A percentile compares a stretch with the other conserved stretches of the same genome.
These are phyloP conservation scores for Diogma glabrata DNA, from an alignment of 2,888 invertebrate genomes.

Conservation along the genomic window DNA sequence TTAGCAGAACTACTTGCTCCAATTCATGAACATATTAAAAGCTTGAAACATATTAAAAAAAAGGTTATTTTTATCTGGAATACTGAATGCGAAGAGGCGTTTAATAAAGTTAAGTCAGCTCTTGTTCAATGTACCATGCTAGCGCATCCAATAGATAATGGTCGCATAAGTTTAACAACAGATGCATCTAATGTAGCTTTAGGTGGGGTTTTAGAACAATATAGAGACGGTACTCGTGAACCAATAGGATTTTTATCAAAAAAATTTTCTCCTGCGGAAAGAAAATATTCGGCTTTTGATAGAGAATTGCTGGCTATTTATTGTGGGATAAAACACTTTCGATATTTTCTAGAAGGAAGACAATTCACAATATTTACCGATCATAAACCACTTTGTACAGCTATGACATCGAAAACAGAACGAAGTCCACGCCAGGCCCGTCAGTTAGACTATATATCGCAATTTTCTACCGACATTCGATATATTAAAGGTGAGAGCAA, in stretches of 20 bases:
- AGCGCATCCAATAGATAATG: no score
- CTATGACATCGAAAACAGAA: constrained; percentile 22
- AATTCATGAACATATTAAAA: no score
- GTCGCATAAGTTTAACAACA: no score
- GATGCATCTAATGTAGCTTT: constrained; percentile 28
- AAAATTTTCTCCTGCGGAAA: no score
- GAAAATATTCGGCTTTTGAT: no score
- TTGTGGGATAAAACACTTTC: constrained; percentile 30
- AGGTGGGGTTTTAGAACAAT: constrained; percentile 30
- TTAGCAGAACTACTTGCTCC: no score
- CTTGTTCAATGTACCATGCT: no score
- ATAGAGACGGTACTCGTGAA: constrained; percentile 21
- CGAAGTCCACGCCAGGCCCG: constrained; percentile 27
- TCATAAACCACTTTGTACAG: constrained; percentile 27
- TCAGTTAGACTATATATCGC: constrained; percentile 24
- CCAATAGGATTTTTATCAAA: no score
- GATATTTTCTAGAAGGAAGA: constrained; percentile 28
- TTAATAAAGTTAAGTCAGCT: constrained; percentile 16
- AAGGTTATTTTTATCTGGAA: no score
- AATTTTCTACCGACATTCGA: constrained; percentile 14
- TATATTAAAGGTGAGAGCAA: constrained; percentile 14
- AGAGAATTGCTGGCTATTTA: constrained; percentile 31
- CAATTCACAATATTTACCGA: constrained; percentile 25
- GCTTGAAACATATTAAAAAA: no score
- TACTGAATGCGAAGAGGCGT: no score